A percentile compares a stretch with the other conserved stretches of the same genome.
phyloP scores from a whole-genome alignment of 2,113 vertebrate species.

The Prinia subflava region DNA sequence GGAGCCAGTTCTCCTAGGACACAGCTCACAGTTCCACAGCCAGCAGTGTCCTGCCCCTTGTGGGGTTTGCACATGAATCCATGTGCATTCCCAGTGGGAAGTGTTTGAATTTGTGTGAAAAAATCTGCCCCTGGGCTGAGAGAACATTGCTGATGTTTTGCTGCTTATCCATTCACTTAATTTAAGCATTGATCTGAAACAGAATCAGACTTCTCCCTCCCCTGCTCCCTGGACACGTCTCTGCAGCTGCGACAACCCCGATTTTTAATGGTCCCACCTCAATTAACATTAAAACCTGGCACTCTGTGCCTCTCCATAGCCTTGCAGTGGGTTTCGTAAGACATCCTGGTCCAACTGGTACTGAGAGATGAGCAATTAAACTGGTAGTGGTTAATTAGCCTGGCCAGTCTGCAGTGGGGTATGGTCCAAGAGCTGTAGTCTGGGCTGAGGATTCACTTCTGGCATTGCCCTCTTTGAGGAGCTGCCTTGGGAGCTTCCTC shows the following conservation, averaged over 20 bases:
- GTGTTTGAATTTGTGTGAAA: background rate
- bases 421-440: background rate
- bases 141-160: background rate
- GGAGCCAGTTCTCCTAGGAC: background rate
- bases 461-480: rapidly evolving
- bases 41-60: background rate
- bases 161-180: background rate
- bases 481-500: background rate
- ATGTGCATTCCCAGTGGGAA: background rate
- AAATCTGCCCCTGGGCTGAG: background rate
- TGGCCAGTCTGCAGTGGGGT: background rate
- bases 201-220: background rate
- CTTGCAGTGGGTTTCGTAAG: background rate
- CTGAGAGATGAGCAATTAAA: background rate
- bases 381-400: background rate
- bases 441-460: background rate
- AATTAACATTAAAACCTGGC: background rate
- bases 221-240: rapidly evolving
- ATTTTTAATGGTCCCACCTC: background rate
- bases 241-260: background rate
- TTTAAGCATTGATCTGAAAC: background rate
- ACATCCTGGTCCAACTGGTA: background rate
- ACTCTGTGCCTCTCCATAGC: background rate
- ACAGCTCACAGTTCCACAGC: background rate
- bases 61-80: background rate